Percentiles rank a stretch among this genome's conserved stretches.
Evolutionary conservation across 2,797 vertebrate species (phyloP).

Genomic region (Heteromormyrus szaboi): DNA sequence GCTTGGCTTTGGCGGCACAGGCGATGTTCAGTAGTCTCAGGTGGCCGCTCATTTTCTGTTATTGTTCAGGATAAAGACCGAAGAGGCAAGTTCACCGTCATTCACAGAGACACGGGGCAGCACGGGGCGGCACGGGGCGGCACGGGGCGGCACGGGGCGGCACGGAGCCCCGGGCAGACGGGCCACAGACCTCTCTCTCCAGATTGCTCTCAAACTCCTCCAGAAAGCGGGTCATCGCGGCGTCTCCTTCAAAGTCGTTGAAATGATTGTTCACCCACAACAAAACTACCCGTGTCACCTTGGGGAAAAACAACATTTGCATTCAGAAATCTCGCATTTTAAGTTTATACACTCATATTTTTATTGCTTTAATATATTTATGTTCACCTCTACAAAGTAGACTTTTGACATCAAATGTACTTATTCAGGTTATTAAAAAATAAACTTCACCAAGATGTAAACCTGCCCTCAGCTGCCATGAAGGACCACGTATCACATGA

Average conservation of each 20-base stretch:
- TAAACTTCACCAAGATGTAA: not conserved
- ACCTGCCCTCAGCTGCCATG: not conserved
- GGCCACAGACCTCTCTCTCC: constrained; percentile 83
- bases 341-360: not conserved
- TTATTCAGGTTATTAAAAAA: not conserved
- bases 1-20: constrained; percentile 95
- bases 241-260: constrained; percentile 98
- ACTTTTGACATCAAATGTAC: not conserved
- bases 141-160: not conserved
- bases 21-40: constrained; percentile 97
- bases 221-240: constrained; percentile 91
- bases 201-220: constrained; percentile 98
- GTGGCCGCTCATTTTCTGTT: constrained; percentile 97
- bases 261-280: constrained; percentile 99
- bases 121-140: not conserved
- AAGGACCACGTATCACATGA: not conserved
- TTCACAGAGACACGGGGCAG: not conserved
- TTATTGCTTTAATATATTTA: not conserved
- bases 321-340: not conserved
- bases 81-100: not conserved
- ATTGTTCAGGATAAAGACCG: not conserved
- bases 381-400: not conserved
- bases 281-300: constrained; percentile 99
- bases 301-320: constrained; percentile 26
- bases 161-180: not conserved